Percentiles rank a stretch among this genome's conserved stretches.
Evolutionary conservation across 2,888 invertebrate genomes (phyloP).

Genomic region (Caenorhabditis plicata): DNA sequence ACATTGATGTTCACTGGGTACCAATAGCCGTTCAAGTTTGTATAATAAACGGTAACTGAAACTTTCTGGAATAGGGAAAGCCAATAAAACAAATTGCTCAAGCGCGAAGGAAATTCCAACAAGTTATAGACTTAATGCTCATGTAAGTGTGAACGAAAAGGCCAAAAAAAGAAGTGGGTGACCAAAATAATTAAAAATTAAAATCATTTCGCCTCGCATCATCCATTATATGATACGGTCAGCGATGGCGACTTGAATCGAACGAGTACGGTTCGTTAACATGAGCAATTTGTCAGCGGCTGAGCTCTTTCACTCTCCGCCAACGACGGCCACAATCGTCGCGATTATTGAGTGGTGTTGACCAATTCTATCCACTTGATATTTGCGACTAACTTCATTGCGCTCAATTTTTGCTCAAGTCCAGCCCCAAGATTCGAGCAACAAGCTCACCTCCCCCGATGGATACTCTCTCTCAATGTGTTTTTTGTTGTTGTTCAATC

Average conservation of each 20-base stretch:
- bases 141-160: no score
- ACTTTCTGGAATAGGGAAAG: background rate
- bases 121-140: no score
- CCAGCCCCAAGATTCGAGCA: background rate
- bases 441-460: background rate
- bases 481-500: no score
- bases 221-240: background rate
- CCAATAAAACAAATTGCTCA: background rate
- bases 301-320: no score
- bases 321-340: no score
- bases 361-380: constrained; percentile 40
- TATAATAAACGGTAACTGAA: background rate
- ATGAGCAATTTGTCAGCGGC: no score
- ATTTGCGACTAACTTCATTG: constrained; percentile 34
- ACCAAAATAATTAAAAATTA: no score
- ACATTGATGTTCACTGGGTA: no score
- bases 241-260: constrained; percentile 6
- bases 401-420: background rate
- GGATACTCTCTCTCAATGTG: no score
- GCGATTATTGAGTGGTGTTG: constrained; percentile 39
- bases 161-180: no score
- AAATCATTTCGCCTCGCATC: no score
- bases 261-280: constrained; percentile 12
- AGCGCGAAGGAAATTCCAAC: no score
- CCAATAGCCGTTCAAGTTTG: background rate